Base-by-base conservation (phyloP, 2,888 invertebrate genomes). In the Caenorhabditis sp. region DNA sequence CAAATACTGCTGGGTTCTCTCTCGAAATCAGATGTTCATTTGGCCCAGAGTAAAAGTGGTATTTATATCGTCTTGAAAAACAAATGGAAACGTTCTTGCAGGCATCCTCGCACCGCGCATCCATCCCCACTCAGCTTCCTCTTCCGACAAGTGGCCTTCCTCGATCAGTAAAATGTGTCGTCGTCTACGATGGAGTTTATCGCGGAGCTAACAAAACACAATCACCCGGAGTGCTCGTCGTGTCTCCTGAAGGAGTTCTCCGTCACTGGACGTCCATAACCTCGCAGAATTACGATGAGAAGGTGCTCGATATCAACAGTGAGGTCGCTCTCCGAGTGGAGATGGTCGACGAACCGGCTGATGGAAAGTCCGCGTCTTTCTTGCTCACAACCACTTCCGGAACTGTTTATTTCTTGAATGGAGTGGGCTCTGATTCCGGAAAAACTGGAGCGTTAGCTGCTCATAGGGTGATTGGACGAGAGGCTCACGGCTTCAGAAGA, bases 191-290 rank as follows among this genome's bases (percentile, higher is more conserved):
- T 2, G 30, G 58, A 13, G 32, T 20, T 0, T n/a, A 43, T 13
- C 17, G 15, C 9, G 15, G 11, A 5, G 37, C 48, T 9, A 55
- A 45, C 24, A 48, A 59, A 8, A 8, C 27, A 5, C 45, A 53
- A 3, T 35, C 35, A 17, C 71, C 70, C 9, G 78, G 66, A 27
- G 68, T 78, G 22, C 24, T 78, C 6, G 48, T 66, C 17, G 46
- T 68, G 7, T 68, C 72, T 11, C 78, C 70, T 15, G 78, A 78
- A 73, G 78, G 78, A 2, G 72, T 78, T 15, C 68, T 73, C 15
- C 61, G 78, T 13, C 78, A 78, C 24, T 78, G 78, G 72, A 48
- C 61, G 0, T 46, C 72, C 1, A 73, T 66, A 1, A 26, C 55
- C 45, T 62, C 59, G 4, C 62, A 72, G 24, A 68, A 59, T 15